Evolutionary conservation across 37 sponge, comb jelly and placozoan genomes (phyloP).

Genomic region (Hexactinellida sp.): DNA sequence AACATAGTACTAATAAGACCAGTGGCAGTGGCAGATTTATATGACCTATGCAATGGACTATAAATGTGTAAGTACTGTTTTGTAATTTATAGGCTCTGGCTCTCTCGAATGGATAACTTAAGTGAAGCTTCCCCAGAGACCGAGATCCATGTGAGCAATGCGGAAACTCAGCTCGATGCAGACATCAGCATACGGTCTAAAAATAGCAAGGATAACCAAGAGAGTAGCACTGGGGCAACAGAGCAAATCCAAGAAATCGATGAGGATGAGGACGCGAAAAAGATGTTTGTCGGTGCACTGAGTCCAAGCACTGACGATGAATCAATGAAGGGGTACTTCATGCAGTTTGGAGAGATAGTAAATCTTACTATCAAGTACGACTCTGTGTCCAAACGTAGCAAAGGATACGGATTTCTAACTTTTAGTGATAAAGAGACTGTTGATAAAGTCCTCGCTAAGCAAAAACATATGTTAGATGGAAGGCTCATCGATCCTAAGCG

Average conservation of each 20-base stretch:
- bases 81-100: conserved; percentile 3
- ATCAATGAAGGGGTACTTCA: conserved; percentile 42
- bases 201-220: neutral
- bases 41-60: neutral
- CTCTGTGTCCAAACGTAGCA: conserved; percentile 25
- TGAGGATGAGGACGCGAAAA: neutral
- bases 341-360: conserved; percentile 30
- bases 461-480: conserved; percentile 17
- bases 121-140: neutral
- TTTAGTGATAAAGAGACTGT: conserved; percentile 32
- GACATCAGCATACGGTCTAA: neutral
- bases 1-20: neutral
- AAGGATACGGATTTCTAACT: conserved; percentile 56
- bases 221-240: neutral
- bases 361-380: conserved; percentile 43
- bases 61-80: no score
- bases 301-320: conserved; percentile 7
- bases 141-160: neutral
- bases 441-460: conserved; percentile 25
- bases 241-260: neutral
- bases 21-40: neutral
- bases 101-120: conserved; percentile 15
- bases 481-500: neutral
- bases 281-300: conserved; percentile 18
- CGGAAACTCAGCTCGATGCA: neutral